Evolutionary conservation across 2,113 vertebrate species (phyloP).

Genomic region (Cyphomyrus plagiostoma): DNA sequence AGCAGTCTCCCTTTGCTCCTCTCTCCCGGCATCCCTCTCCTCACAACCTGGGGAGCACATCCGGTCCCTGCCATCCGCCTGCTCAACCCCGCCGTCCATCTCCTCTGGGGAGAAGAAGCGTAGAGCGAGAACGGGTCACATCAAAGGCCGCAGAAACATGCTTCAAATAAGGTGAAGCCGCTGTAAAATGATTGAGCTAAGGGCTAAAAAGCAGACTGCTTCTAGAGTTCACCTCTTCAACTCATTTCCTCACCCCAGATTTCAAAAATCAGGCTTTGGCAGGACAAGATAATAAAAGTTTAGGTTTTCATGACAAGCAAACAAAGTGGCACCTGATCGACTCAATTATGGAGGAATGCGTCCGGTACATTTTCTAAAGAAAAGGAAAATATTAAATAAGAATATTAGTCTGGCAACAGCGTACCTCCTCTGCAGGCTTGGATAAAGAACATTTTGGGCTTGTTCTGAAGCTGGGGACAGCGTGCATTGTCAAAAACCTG

Average conservation of each 20-base stretch:
- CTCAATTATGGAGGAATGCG: neutral
- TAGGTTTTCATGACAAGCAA: neutral
- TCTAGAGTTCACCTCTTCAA: neutral
- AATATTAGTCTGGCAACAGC: slow-evolving; percentile 56
- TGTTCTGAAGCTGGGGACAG: slow-evolving; percentile 91
- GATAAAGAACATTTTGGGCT: slow-evolving; percentile 97
- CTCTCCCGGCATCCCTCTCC: slow-evolving; percentile 74
- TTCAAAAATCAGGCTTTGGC: neutral
- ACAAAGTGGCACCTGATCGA: neutral
- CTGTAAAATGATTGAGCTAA: neutral
- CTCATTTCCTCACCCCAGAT: neutral
- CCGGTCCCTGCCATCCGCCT: slow-evolving; percentile 72
- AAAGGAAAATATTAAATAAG: neutral
- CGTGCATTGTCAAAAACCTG: slow-evolving; percentile 81
- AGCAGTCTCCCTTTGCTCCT: slow-evolving; percentile 58
- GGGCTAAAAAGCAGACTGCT: neutral
- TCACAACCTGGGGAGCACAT: slow-evolving; percentile 67
- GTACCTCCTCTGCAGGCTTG: slow-evolving; percentile 97
- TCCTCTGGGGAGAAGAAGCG: slow-evolving; percentile 50
- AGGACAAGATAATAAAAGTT: neutral
- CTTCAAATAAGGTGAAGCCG: neutral
- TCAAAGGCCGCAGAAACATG: neutral
- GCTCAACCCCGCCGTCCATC: slow-evolving; percentile 86
- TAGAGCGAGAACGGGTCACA: neutral
- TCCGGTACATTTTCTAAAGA: neutral